Conservation (phyloP, 1,140 invertebrate species). For the Bemisia tabaci region DNA sequence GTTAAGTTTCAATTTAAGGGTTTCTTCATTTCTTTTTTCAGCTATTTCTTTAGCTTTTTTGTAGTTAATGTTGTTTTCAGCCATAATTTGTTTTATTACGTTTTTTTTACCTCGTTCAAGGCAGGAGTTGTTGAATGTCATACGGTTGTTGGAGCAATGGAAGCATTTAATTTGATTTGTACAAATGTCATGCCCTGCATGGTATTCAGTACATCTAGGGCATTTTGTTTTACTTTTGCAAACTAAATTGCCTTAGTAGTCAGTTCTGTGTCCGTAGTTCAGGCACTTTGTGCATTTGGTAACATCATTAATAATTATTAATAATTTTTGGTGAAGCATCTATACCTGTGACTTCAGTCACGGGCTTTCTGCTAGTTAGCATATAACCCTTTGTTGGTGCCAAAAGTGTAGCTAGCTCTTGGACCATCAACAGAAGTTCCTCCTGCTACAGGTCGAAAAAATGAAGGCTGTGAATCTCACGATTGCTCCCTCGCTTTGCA, state of each 20-base stretch:
- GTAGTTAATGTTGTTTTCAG: not conserved
- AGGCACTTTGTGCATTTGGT: no score
- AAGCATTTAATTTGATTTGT: not conserved
- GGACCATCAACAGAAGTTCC: no score
- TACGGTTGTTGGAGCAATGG: not conserved
- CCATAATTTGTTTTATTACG: not conserved
- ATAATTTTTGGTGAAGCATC: no score
- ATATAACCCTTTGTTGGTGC: no score
- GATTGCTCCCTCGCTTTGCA: no score
- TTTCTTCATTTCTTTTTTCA: not conserved
- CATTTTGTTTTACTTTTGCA: not conserved
- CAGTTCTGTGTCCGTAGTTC: not conserved
- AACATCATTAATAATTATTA: no score
- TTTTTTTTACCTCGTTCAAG: not conserved
- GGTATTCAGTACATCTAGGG: not conserved
- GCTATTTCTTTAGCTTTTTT: not conserved
- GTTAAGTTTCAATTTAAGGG: not conserved
- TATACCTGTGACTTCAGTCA: no score
- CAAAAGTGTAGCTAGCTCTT: no score
- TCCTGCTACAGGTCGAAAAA: no score
- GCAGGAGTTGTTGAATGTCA: not conserved
- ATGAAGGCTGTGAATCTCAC: no score
- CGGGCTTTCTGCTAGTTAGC: no score
- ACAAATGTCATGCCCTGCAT: no score
- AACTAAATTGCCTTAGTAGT: not conserved